Percentiles rank a stretch among this genome's conserved stretches.
Evolutionary conservation across 1,140 invertebrate species (phyloP).

Genomic region (Aphelinus atriplicis): DNA sequence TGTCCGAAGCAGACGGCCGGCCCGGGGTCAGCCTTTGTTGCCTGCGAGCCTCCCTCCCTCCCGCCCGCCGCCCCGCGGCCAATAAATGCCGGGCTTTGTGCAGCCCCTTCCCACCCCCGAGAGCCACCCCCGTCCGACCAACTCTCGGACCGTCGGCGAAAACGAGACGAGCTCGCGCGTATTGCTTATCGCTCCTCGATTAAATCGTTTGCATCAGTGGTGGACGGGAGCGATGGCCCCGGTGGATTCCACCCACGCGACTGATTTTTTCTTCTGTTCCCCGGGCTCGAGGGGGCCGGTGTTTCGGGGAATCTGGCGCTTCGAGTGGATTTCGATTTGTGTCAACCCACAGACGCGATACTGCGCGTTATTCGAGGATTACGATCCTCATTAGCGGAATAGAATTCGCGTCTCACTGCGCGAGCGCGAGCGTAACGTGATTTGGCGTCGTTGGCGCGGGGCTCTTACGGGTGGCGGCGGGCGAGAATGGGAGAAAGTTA

Average conservation of each 20-base stretch:
- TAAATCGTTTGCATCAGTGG: conserved; percentile 35
- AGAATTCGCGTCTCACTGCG: no score
- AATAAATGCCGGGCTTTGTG: conserved; percentile 23
- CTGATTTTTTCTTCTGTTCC: no score
- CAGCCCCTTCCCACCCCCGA: background rate
- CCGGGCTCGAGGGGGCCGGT: no score
- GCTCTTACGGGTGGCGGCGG: background rate
- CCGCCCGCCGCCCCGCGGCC: background rate
- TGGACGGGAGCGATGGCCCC: background rate
- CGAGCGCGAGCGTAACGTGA: conserved; percentile 5
- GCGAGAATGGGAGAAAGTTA: background rate
- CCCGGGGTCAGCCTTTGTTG: conserved; percentile 46
- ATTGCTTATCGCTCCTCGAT: conserved; percentile 18
- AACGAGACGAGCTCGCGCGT: background rate
- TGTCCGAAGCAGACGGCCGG: conserved; percentile 60
- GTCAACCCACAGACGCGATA: background rate
- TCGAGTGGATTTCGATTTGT: conserved; percentile 14
- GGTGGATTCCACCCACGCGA: no score
- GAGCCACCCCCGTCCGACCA: no score
- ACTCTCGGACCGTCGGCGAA: background rate
- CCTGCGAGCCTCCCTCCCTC: no score
- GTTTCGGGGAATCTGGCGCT: background rate
- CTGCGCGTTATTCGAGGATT: background rate
- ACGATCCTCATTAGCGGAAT: no score
- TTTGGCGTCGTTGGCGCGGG: conserved; percentile 6